These are phyloP conservation scores for Sepiola atlantica DNA, from an alignment of 2,888 invertebrate genomes.

Conservation along the genomic window DNA sequence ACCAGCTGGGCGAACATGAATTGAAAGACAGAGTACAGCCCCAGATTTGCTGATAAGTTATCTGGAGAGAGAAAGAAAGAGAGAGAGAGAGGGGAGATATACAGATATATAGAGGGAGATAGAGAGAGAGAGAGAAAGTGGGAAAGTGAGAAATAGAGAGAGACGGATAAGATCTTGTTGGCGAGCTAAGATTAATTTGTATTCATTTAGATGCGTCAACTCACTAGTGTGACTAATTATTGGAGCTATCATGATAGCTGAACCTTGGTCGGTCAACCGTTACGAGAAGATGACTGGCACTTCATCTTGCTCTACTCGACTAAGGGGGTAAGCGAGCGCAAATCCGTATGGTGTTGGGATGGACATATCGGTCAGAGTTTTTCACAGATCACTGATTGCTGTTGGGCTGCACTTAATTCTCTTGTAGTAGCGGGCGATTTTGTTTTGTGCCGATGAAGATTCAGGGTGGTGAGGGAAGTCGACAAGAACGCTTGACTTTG, in stretches of 20 bases:
- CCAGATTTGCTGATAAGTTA: background rate
- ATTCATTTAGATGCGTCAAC: background rate
- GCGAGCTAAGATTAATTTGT: background rate
- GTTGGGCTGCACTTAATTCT: slow-evolving; percentile 8
- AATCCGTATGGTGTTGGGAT: background rate
- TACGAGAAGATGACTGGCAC: background rate
- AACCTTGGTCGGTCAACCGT: background rate
- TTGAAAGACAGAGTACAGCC: no score
- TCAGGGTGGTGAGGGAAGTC: no score
- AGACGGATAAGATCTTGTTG: background rate
- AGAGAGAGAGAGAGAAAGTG: no score
- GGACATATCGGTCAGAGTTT: background rate
- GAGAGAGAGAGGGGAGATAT: no score
- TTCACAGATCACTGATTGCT: background rate
- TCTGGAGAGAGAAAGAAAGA: background rate
- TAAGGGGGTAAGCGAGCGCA: background rate
- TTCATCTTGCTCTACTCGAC: background rate
- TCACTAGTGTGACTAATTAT: slow-evolving; percentile 21
- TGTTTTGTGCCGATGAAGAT: background rate
- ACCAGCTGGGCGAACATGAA: no score
- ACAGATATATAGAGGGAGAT: no score
- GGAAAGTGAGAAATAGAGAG: no score
- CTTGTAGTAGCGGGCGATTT: background rate
- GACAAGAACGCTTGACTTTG: no score
- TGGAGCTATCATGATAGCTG: background rate